These are phyloP conservation scores for Volucella inflata DNA, from an alignment of 2,888 invertebrate species.

Conservation along the genomic window DNA sequence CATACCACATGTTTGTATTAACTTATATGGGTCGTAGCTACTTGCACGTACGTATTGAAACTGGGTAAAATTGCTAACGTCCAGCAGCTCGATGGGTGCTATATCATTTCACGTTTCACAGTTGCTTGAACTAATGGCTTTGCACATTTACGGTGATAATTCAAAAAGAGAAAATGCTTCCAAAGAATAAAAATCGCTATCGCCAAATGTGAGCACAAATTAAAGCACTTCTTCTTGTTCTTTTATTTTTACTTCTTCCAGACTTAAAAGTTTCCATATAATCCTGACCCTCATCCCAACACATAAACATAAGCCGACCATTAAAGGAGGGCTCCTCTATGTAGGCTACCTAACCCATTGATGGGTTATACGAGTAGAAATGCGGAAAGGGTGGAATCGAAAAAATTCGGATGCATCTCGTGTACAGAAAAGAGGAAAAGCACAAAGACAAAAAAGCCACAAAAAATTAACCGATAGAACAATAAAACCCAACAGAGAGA, in stretches of 20 bases:
- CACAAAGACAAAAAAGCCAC: background rate
- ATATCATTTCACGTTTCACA: constrained; percentile 63
- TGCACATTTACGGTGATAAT: constrained; percentile 67
- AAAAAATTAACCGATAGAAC: constrained; percentile 63
- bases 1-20: no score
- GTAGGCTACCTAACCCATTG: background rate
- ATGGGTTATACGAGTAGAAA: constrained; percentile 33
- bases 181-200: constrained; percentile 57
- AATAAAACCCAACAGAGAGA: constrained; percentile 57
- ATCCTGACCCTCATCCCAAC: background rate
- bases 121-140: constrained; percentile 66
- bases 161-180: constrained; percentile 54
- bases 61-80: constrained; percentile 14
- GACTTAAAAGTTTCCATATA: constrained; percentile 49
- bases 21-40: no score
- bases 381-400: constrained; percentile 38
- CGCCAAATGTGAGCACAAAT: constrained; percentile 65
- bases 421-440: constrained; percentile 36
- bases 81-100: constrained; percentile 1
- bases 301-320: constrained; percentile 64
- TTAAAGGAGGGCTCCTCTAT: constrained; percentile 36
- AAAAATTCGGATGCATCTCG: constrained; percentile 68
- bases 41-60: constrained; percentile 12
- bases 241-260: background rate
- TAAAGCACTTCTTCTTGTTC: constrained; percentile 59